Percentiles rank a stretch among this genome's conserved stretches.
Evolutionary conservation across 2,888 invertebrate species (phyloP).

Genomic region (Drosophila fungiperda): DNA sequence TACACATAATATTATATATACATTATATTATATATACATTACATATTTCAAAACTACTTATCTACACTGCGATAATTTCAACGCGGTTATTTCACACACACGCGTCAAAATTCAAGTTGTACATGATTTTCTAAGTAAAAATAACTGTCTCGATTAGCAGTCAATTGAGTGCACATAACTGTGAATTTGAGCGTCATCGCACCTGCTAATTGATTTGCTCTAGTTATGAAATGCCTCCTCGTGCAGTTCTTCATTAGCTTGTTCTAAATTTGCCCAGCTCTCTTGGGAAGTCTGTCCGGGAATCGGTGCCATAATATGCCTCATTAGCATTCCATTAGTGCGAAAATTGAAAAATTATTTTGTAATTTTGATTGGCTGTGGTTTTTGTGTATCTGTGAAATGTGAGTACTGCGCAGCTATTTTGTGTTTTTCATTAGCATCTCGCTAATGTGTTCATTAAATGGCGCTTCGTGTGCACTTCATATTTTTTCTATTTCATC

Average conservation of each 20-base stretch:
- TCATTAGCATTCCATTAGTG: constrained; percentile 52
- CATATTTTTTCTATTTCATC: constrained; percentile 1
- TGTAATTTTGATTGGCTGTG: constrained; percentile 3
- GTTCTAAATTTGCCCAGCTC: constrained; percentile 26
- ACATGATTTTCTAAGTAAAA: constrained; percentile 11
- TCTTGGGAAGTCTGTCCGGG: constrained; percentile 21
- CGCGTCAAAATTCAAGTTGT: constrained; percentile 6
- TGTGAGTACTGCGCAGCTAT: constrained; percentile 12
- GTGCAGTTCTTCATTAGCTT: constrained; percentile 30
- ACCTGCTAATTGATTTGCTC: constrained; percentile 74
- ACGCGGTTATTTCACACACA: constrained; percentile 29
- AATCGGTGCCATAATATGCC: constrained; percentile 37
- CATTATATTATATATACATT: too few relatives aligned
- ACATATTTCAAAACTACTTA: constrained; percentile 36
- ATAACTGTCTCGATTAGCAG: constrained; percentile 63
- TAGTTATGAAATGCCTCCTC: constrained; percentile 23
- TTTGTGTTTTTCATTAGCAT: constrained; percentile 61
- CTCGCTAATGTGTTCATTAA: constrained; percentile 57
- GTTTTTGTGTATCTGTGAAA: constrained; percentile 16
- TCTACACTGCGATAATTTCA: constrained; percentile 44
- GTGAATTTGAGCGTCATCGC: constrained; percentile 53
- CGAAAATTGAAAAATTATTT: constrained; percentile 25
- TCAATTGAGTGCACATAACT: constrained; percentile 72
- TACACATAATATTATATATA: not conserved
- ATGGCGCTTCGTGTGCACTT: constrained; percentile 25